Evolutionary conservation across 1,140 invertebrate species (phyloP).

Genomic region (Bombus confusus): DNA sequence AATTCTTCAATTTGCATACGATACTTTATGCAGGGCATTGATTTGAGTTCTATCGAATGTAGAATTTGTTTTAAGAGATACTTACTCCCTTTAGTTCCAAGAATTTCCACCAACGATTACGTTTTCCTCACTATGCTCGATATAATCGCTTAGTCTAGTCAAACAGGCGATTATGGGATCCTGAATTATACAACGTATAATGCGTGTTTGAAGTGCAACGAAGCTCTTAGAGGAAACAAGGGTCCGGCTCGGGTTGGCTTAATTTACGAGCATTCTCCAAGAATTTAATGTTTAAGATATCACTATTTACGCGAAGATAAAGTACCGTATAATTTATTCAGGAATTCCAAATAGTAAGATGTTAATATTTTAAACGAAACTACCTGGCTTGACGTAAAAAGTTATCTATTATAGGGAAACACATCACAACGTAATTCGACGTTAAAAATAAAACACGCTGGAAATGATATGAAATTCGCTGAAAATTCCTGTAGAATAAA

Average conservation of each 20-base stretch:
- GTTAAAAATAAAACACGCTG: neutral
- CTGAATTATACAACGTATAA: conserved; percentile 39
- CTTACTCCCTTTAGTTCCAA: neutral
- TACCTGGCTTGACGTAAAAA: neutral
- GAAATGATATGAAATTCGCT: neutral
- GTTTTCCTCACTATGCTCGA: neutral
- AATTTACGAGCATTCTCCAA: conserved; percentile 19
- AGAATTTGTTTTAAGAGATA: neutral
- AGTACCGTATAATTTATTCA: neutral
- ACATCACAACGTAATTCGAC: neutral
- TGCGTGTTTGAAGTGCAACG: conserved; percentile 22
- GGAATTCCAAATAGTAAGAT: neutral
- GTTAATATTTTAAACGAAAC: neutral
- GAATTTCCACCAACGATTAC: neutral
- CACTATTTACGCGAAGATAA: conserved; percentile 11
- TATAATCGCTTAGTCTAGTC: neutral
- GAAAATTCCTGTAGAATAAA: neutral
- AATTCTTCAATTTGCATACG: no score
- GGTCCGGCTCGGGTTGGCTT: conserved; percentile 5
- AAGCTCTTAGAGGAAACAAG: conserved; percentile 10
- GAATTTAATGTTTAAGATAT: conserved; percentile 5
- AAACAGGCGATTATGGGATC: conserved; percentile 16
- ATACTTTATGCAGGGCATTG: neutral
- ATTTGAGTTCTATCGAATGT: neutral
- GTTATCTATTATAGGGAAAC: neutral